A percentile compares a stretch with the other conserved stretches of the same genome.
These are phyloP conservation scores for Thunnus maccoyii DNA, from an alignment of 2,113 vertebrate genomes.

Conservation along the genomic window DNA sequence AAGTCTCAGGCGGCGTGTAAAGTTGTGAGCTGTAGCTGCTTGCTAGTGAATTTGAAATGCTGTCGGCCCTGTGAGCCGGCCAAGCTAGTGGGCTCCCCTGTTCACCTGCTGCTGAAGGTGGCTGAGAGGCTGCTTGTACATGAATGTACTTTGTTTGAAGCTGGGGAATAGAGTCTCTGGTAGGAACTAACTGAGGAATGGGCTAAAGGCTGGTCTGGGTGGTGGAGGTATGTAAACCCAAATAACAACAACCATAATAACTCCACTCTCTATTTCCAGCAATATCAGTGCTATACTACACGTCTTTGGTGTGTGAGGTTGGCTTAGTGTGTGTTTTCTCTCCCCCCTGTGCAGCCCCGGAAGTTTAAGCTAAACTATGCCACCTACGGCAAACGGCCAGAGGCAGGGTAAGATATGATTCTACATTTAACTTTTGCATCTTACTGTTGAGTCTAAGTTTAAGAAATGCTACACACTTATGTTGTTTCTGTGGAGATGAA, in stretches of 20 bases:
- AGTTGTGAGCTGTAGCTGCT: constrained; percentile 51
- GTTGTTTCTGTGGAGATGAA: neutral
- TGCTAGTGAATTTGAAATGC: constrained; percentile 47
- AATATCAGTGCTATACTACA: constrained; percentile 81
- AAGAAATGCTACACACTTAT: neutral
- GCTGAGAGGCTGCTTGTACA: constrained; percentile 81
- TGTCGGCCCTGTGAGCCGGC: constrained; percentile 49
- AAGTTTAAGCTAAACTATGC: constrained; percentile 90
- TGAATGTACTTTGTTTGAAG: constrained; percentile 86
- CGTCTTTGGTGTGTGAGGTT: constrained; percentile 21
- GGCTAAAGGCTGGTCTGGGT: constrained; percentile 85
- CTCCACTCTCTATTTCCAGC: constrained; percentile 76
- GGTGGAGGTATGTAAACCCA: constrained; percentile 86
- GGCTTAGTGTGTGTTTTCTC: constrained; percentile 60
- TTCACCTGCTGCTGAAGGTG: constrained; percentile 79
- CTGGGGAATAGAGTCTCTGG: constrained; percentile 86
- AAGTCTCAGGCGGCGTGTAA: constrained; percentile 14
- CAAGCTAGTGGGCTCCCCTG: constrained; percentile 78
- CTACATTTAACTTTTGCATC: neutral
- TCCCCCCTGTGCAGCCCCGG: constrained; percentile 80
- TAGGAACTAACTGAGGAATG: constrained; percentile 87
- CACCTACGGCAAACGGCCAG: constrained; percentile 86
- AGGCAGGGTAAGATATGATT: constrained; percentile 82
- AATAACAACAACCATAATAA: constrained; percentile 80
- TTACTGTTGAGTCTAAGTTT: neutral